These are phyloP conservation scores for Pseudomugil gertrudae DNA, from an alignment of 2,797 vertebrate species.

Conservation along the genomic window DNA sequence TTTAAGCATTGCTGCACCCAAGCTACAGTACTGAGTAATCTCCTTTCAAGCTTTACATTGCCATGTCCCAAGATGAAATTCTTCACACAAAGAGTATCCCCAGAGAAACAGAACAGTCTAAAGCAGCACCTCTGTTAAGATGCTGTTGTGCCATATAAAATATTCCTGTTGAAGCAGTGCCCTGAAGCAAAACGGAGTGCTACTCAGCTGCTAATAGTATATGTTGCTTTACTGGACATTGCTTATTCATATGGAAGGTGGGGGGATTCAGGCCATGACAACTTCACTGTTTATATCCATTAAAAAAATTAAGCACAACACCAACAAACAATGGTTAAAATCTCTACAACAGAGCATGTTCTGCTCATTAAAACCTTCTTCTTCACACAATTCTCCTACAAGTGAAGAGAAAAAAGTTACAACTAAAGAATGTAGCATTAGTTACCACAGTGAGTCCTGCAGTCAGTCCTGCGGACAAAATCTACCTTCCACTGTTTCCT, in stretches of 20 bases:
- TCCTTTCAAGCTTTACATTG: slow-evolving; percentile 20
- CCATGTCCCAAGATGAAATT: slow-evolving; percentile 23
- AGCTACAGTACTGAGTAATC: slow-evolving; percentile 11
- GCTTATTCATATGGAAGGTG: slow-evolving; percentile 35
- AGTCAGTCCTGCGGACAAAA: neutral
- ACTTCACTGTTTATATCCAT: slow-evolving; percentile 29
- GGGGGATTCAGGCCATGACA: slow-evolving; percentile 18
- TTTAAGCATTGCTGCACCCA: slow-evolving; percentile 6
- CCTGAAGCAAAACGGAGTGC: slow-evolving; percentile 45
- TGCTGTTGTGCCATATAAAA: slow-evolving; percentile 37
- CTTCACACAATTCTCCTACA: neutral
- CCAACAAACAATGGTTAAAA: slow-evolving; percentile 20
- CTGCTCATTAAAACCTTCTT: neutral
- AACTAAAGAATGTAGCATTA: neutral
- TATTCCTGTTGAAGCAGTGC: slow-evolving; percentile 10
- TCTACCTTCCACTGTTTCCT: neutral
- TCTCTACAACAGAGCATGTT: slow-evolving; percentile 3
- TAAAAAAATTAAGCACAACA: slow-evolving; percentile 20
- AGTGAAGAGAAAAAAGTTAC: neutral
- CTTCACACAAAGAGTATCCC: slow-evolving; percentile 18
- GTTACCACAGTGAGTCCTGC: neutral
- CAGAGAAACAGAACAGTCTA: slow-evolving; percentile 16
- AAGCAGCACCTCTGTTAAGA: slow-evolving; percentile 26
- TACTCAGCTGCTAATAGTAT: slow-evolving; percentile 10
- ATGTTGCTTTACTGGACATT: slow-evolving; percentile 39